Evolutionary conservation across 2,797 vertebrate genomes (phyloP), one percentile per base, ranked within the genome.

Genomic region (Parotocinclus haroldoi): DNA sequence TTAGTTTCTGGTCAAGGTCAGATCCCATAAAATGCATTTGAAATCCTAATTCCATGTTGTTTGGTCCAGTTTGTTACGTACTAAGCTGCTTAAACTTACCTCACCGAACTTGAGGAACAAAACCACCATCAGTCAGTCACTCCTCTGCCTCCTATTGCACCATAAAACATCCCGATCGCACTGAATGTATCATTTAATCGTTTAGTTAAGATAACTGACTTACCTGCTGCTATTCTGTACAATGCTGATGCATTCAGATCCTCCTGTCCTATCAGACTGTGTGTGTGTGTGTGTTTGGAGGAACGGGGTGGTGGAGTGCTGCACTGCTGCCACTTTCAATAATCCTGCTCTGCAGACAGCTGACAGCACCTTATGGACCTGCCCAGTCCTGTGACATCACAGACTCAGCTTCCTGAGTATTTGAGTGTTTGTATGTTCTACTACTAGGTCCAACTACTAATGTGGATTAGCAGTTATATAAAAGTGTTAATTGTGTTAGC

Each of bases 311-410:
- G n/a, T 58, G 52, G 12, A 7, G 49, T 58, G 27, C 42, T 16
- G 38, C 45, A 70, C 38, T 10, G 16, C 19, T 44, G 58, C 61
- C 17, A 53, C 37, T 66, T 5, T 45, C 71, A 52, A 39, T 88
- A 89, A 87, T 89, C 86, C 85, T 72, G 72, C 77, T 83, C 48
- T 83, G 74, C 75, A 76, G 72, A 68, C 48, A 14, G 71, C 61
- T 77, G 68, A 66, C 66, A 71, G 48, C 49, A 58, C 49, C 63
- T 71, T 70, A 66, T 63, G 69, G 84, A 78, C 79, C 81, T 75
- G 81, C 86, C 85, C 81, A 70, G 77, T 82, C 75, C 80, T 67
- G 77, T 87, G 88, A 90, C 80, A 57, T 62, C 73, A 74, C 73
- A 72, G 60, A 79, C 72, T 83, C 76, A 76, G 69, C 80, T 78